These are phyloP conservation scores for Rhinogobius similis DNA, from an alignment of 2,113 vertebrate species.

Conservation along the genomic window DNA sequence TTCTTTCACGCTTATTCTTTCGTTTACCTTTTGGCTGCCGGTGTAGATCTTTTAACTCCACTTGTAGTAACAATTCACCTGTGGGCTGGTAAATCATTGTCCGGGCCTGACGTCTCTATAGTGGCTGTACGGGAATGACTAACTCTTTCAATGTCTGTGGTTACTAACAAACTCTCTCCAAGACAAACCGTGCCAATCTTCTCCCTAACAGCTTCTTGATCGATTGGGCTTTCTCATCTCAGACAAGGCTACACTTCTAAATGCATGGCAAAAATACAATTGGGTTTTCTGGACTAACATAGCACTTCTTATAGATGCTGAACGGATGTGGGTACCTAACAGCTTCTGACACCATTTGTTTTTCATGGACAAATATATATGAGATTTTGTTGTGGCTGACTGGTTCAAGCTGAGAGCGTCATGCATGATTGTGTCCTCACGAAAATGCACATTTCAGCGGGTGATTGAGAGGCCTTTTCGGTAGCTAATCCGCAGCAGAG, in stretches of 20 bases:
- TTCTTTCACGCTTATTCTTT: slow-evolving; percentile 48
- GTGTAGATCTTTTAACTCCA: slow-evolving; percentile 74
- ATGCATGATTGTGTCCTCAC: slow-evolving; percentile 57
- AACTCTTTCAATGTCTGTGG: slow-evolving; percentile 87
- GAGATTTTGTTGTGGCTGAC: slow-evolving; percentile 21
- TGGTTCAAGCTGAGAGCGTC: slow-evolving; percentile 42
- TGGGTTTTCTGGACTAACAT: slow-evolving; percentile 56
- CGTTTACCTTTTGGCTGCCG: slow-evolving; percentile 62
- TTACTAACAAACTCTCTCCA: slow-evolving; percentile 81
- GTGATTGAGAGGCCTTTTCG: slow-evolving; percentile 17
- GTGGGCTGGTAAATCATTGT: slow-evolving; percentile 74
- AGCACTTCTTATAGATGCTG: slow-evolving; percentile 46
- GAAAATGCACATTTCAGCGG: slow-evolving; percentile 48
- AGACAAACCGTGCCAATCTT: slow-evolving; percentile 27
- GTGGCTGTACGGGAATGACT: slow-evolving; percentile 61
- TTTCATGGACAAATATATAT: slow-evolving; percentile 36
- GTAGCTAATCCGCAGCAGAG: slow-evolving; percentile 17
- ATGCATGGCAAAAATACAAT: slow-evolving; percentile 46
- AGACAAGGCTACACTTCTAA: slow-evolving; percentile 29
- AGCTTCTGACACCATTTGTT: slow-evolving; percentile 47
- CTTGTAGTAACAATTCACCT: slow-evolving; percentile 64
- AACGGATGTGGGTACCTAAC: slow-evolving; percentile 64
- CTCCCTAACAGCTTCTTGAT: slow-evolving; percentile 36
- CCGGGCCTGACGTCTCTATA: slow-evolving; percentile 58
- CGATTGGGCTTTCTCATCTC: slow-evolving; percentile 35